phyloP scores from a whole-genome alignment of 2,888 invertebrate genomes.

The Acronicta leporina region DNA sequence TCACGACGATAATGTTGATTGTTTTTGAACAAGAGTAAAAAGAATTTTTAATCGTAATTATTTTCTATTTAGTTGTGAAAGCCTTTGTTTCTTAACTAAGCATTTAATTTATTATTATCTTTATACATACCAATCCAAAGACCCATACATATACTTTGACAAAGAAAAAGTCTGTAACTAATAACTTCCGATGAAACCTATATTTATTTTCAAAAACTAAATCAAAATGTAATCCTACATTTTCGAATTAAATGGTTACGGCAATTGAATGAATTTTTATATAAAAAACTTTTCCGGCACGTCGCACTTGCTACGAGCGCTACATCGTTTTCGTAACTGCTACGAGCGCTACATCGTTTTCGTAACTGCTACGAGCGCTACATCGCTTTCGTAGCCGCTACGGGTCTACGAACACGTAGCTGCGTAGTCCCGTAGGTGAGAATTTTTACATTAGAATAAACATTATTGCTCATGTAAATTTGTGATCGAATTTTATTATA shows the following conservation, averaged over 20 bases:
- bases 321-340: conserved; percentile 18
- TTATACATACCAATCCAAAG: too few species aligned
- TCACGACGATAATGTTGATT: not conserved
- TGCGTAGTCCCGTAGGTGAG: conserved; percentile 18
- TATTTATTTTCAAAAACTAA: not conserved
- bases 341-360: conserved; percentile 36
- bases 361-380: conserved; percentile 34
- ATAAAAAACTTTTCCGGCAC: conserved; percentile 17
- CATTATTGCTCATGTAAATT: conserved; percentile 7
- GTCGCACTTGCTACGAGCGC: conserved; percentile 43
- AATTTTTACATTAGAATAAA: conserved; percentile 26
- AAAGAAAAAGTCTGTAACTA: too few species aligned
- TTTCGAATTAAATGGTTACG: conserved; percentile 26
- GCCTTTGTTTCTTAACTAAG: too few species aligned
- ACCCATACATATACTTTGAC: too few species aligned
- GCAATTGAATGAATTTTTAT: conserved; percentile 13
- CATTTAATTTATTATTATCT: too few species aligned
- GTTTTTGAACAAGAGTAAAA: not conserved
- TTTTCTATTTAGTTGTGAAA: too few species aligned
- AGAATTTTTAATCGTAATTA: too few species aligned
- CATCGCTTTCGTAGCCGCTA: conserved; percentile 33
- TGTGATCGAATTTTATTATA: conserved; percentile 3
- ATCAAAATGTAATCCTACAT: conserved; percentile 13
- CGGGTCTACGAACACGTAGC: conserved; percentile 27
- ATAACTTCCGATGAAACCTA: too few species aligned